A percentile compares a stretch with the other conserved stretches of the same genome.
These are phyloP conservation scores for Drosophila diplacantha DNA, from an alignment of 2,888 invertebrate genomes.

Conservation along the genomic window DNA sequence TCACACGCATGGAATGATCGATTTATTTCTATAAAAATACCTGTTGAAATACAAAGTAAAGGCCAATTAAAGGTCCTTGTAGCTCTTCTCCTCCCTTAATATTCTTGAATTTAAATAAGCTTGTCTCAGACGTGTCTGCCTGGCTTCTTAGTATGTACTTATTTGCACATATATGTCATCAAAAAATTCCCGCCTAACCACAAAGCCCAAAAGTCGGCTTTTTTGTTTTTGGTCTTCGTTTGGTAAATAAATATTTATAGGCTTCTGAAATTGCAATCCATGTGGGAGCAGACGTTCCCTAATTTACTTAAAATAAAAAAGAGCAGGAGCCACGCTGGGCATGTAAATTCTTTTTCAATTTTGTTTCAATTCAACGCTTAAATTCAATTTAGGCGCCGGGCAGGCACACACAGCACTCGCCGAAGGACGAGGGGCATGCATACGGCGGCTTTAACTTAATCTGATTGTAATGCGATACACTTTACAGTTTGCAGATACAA, in stretches of 20 bases:
- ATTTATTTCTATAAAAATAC: too few relatives aligned
- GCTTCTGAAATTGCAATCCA: constrained; percentile 54
- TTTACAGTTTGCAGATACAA: constrained; percentile 67
- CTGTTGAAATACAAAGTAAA: not conserved
- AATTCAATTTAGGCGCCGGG: constrained; percentile 59
- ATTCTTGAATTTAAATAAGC: constrained; percentile 16
- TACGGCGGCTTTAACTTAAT: constrained; percentile 64
- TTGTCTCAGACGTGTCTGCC: constrained; percentile 18
- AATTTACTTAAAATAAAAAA: constrained; percentile 61
- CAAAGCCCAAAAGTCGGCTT: not conserved
- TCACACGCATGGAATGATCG: too few relatives aligned
- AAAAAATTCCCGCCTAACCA: constrained; percentile 2
- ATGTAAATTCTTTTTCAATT: constrained; percentile 63
- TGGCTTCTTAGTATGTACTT: not conserved
- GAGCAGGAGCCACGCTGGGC: constrained; percentile 17
- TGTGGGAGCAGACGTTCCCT: constrained; percentile 32
- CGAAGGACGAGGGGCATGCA: constrained; percentile 18
- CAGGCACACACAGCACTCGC: constrained; percentile 4
- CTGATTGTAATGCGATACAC: constrained; percentile 70
- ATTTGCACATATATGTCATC: not conserved
- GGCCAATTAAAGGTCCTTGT: not conserved
- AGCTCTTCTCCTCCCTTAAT: too few relatives aligned
- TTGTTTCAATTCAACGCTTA: constrained; percentile 60
- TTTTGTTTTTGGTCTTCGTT: constrained; percentile 4
- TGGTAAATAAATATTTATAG: constrained; percentile 65